These are phyloP conservation scores for Gavia stellata DNA, from an alignment of 2,113 vertebrate species.

Conservation along the genomic window DNA sequence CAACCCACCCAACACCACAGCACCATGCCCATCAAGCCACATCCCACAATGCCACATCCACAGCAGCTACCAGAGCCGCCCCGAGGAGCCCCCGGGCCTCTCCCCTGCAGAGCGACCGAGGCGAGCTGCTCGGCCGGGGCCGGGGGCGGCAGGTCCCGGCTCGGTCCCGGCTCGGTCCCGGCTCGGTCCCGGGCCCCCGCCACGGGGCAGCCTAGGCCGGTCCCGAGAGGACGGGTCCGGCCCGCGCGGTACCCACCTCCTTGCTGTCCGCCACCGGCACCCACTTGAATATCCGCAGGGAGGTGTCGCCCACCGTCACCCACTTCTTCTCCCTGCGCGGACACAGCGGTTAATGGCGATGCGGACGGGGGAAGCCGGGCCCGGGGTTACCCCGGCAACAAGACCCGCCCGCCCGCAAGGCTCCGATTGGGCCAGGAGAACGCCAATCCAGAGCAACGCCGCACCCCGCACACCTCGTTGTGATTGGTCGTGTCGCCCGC, in stretches of 20 bases:
- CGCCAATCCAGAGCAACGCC: background rate
- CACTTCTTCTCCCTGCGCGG: constrained; percentile 94
- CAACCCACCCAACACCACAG: too few relatives aligned
- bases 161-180: too few relatives aligned
- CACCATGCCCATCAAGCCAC: too few relatives aligned
- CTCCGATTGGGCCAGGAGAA: background rate
- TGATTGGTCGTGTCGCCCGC: background rate
- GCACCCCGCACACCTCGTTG: accelerated
- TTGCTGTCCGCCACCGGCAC: constrained; percentile 94
- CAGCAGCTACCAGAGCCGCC: background rate
- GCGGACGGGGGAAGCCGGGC: too few relatives aligned
- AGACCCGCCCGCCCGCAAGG: background rate
- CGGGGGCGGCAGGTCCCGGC: background rate
- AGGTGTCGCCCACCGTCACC: constrained; percentile 97
- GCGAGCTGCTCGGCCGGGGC: background rate
- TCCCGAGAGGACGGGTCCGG: background rate
- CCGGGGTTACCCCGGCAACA: background rate
- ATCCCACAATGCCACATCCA: too few relatives aligned
- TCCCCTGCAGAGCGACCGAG: background rate
- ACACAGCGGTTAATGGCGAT: background rate
- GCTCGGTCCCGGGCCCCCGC: background rate
- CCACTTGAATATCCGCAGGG: constrained; percentile 96
- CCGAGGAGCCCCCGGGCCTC: background rate
- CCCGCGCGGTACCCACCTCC: constrained; percentile 77
- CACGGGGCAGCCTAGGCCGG: background rate